Conservation (phyloP, 2,888 invertebrate genomes). For the Hybos culiciformis region DNA sequence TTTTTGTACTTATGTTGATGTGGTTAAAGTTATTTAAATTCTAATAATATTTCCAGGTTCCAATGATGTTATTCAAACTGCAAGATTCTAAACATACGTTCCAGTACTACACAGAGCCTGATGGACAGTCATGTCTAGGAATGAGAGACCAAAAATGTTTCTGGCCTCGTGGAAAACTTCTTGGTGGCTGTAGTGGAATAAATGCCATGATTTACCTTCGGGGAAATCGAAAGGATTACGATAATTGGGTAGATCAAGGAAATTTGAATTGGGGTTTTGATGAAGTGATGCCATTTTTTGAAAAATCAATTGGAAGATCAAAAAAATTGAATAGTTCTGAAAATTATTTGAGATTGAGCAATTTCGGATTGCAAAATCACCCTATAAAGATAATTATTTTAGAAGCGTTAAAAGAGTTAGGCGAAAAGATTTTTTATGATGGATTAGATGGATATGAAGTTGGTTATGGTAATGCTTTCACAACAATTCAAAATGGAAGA, state of each 20-base stretch:
- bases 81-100: background rate
- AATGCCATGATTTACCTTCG: slow-evolving; percentile 52
- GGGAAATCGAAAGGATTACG: slow-evolving; percentile 50
- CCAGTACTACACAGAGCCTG: slow-evolving; percentile 23
- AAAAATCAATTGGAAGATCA: slow-evolving; percentile 47
- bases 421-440: slow-evolving; percentile 44
- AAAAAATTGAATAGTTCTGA: slow-evolving; percentile 52
- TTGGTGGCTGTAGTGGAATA: slow-evolving; percentile 51
- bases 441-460: slow-evolving; percentile 59
- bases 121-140: slow-evolving; percentile 19
- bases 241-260: slow-evolving; percentile 46
- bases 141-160: slow-evolving; percentile 29
- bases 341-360: background rate
- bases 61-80: background rate
- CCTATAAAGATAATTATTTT: slow-evolving; percentile 43
- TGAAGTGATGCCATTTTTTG: slow-evolving; percentile 64
- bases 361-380: background rate
- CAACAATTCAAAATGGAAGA: slow-evolving; percentile 34
- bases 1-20: too few relatives aligned
- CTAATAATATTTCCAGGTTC: background rate
- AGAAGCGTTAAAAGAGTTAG: slow-evolving; percentile 51
- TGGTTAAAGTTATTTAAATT: too few relatives aligned
- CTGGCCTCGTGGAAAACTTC: slow-evolving; percentile 45
- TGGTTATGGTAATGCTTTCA: slow-evolving; percentile 44
- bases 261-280: slow-evolving; percentile 58